Evolutionary conservation across 2,113 vertebrate genomes (phyloP), one percentile per base, ranked within the genome.

Genomic region (Chaetodon auriga): DNA sequence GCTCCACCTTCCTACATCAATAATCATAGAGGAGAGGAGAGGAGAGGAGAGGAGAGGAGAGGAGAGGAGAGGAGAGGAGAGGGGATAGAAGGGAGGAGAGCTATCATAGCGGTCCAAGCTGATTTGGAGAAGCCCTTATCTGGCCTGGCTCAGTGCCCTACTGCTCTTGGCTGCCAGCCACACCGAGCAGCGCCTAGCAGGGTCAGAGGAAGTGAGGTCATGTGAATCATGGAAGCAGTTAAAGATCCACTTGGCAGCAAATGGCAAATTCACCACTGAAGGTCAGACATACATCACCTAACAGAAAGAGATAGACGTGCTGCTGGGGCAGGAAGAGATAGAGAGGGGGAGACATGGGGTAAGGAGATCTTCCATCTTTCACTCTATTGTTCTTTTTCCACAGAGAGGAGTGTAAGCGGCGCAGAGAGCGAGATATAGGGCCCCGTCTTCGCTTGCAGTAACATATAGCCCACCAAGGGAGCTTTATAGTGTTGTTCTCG

Each of bases 191-290:
- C 4, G 46, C 86, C 89, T 91, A 72, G 75, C 87, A 77, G 89
- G 87, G 90, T 93, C 89, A 89, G 57, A 82, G 87, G 89, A 90
- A 90, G 92, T 85, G 91, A 92, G 90, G 92, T 94, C 93, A 92
- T 61, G 84, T 93, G 92, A 90, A 82, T 93, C 93, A 87, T 70
- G 85, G 78, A 84, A 64, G 87, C 90, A 75, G 87, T 92, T 94
- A 93, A 91, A 91, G 83, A 92, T 79, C 83, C 81, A 86, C 87
- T 93, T 91, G 92, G 87, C 91, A 90, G 89, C 83, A 81, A 92
- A 85, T 80, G 60, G 86, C 81, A 78, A 71, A 92, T 89, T 90
- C 84, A 53, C 73, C 74, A 85, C 80, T 80, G 90, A 94, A 93
- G 92, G 90, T 93, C 92, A 85, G 80, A 66, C 79, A 88, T 92